A percentile compares a stretch with the other conserved stretches of the same genome.
phyloP scores from a whole-genome alignment of 2,797 vertebrate genomes.

The Rhodeus uyekii region DNA sequence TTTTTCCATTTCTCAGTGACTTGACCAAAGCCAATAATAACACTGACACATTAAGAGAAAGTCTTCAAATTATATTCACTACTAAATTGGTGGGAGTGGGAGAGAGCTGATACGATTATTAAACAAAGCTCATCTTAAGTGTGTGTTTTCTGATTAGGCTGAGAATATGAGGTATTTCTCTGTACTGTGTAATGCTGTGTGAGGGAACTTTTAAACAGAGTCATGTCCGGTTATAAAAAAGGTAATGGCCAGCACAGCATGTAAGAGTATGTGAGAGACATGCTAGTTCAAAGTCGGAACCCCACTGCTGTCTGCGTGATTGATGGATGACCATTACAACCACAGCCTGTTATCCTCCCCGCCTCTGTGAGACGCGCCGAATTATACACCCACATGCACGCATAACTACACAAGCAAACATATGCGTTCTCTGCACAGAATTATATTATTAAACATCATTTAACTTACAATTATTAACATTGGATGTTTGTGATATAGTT shows the following conservation, averaged over 20 bases:
- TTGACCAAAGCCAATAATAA: neutral
- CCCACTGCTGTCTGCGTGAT: constrained; percentile 76
- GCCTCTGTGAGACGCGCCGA: constrained; percentile 30
- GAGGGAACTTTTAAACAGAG: constrained; percentile 64
- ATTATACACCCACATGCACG: constrained; percentile 60
- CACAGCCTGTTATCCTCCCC: constrained; percentile 68
- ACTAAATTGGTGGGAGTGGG: neutral
- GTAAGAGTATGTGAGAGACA: constrained; percentile 29
- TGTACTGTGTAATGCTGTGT: constrained; percentile 62
- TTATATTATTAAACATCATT: neutral
- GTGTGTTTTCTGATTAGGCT: constrained; percentile 49
- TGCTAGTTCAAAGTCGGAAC: constrained; percentile 32
- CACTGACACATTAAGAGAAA: neutral
- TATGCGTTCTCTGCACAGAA: neutral
- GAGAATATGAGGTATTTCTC: constrained; percentile 36
- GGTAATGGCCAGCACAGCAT: constrained; percentile 58
- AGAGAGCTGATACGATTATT: neutral
- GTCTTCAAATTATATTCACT: neutral
- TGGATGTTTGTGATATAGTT: neutral
- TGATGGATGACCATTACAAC: constrained; percentile 71
- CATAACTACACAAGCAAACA: constrained; percentile 32
- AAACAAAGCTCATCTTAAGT: constrained; percentile 32
- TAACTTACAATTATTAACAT: neutral
- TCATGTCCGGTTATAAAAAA: constrained; percentile 60
- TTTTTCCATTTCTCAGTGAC: constrained; percentile 3